These are phyloP conservation scores for Byasa hedistus DNA, from an alignment of 2,888 invertebrate genomes.

Conservation along the genomic window DNA sequence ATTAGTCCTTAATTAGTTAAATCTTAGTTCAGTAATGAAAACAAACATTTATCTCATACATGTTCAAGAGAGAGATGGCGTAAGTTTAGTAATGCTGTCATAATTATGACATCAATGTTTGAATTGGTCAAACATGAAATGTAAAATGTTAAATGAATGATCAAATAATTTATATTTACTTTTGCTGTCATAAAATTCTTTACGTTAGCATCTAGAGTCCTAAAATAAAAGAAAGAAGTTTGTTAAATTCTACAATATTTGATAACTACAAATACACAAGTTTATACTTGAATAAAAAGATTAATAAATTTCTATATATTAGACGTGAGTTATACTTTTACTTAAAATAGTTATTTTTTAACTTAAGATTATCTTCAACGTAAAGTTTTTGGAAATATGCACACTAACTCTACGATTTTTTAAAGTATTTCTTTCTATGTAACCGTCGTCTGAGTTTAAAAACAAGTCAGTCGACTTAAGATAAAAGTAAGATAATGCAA, in stretches of 20 bases:
- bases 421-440: background rate
- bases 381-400: too few relatives aligned
- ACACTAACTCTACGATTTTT: too few relatives aligned
- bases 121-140: background rate
- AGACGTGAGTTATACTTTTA: too few relatives aligned
- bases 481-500: background rate
- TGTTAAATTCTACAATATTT: too few relatives aligned
- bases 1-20: constrained; percentile 15
- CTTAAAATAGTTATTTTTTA: too few relatives aligned
- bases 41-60: background rate
- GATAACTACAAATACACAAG: too few relatives aligned
- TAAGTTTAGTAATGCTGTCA: constrained; percentile 1
- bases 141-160: background rate
- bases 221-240: too few relatives aligned
- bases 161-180: background rate
- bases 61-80: background rate
- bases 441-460: background rate
- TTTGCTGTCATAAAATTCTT: background rate
- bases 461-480: background rate
- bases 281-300: too few relatives aligned
- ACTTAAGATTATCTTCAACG: too few relatives aligned
- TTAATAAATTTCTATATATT: too few relatives aligned
- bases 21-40: background rate
- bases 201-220: background rate
- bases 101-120: constrained; percentile 1